Evolutionary conservation across 2,888 invertebrate species (phyloP).

Genomic region (Sinotaia quadrata): DNA sequence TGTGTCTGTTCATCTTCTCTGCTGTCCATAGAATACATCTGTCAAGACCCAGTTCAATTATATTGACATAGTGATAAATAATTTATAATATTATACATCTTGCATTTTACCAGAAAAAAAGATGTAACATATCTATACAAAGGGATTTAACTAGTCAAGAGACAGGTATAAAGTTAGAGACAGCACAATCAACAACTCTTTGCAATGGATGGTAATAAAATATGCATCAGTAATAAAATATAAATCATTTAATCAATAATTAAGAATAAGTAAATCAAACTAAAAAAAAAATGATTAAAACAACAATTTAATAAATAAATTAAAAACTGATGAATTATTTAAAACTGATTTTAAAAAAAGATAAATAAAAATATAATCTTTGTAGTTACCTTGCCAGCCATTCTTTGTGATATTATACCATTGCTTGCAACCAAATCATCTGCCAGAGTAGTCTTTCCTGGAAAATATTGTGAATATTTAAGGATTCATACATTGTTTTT

Average conservation of each 20-base stretch:
- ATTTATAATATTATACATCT: too few species aligned
- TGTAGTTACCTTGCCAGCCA: constrained; percentile 85
- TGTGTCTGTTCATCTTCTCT: constrained; percentile 95
- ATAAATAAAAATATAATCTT: neutral
- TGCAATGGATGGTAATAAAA: too few species aligned
- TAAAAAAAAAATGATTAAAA: neutral
- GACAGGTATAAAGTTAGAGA: too few species aligned
- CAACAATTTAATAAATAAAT: neutral
- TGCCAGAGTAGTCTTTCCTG: constrained; percentile 93
- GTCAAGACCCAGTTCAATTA: too few species aligned
- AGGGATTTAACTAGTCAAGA: too few species aligned
- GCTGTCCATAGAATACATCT: constrained; percentile 91
- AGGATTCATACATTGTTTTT: neutral
- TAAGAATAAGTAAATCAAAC: neutral
- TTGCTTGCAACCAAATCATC: constrained; percentile 95
- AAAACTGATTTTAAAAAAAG: too few species aligned
- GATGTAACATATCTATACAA: too few species aligned
- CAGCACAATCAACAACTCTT: too few species aligned
- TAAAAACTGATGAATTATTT: too few species aligned
- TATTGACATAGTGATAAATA: constrained; percentile 96
- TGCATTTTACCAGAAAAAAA: too few species aligned
- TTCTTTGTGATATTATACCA: constrained; percentile 91
- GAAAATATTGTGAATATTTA: constrained; percentile 30
- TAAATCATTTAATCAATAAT: neutral
- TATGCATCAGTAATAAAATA: neutral